Evolutionary conservation across 2,888 invertebrate genomes (phyloP).

Genomic region (Girardia tigrina): DNA sequence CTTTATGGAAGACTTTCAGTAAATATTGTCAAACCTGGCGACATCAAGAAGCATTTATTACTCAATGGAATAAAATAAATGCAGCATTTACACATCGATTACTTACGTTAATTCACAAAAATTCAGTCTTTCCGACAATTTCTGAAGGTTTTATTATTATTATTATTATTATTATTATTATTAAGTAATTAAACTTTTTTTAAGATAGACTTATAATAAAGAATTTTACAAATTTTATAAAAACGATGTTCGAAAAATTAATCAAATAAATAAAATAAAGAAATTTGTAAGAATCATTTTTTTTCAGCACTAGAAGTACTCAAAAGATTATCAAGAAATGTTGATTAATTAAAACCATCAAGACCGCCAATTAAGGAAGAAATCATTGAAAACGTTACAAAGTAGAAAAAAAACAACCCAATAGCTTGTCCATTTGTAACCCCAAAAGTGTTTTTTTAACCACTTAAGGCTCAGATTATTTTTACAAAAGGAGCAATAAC

Average conservation of each 20-base stretch:
- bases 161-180: slow-evolving; percentile 27
- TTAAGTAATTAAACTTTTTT: slow-evolving; percentile 43
- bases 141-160: slow-evolving; percentile 37
- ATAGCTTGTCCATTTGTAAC: too few relatives aligned
- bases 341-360: too few relatives aligned
- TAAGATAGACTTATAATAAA: slow-evolving; percentile 38
- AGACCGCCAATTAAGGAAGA: too few relatives aligned
- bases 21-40: slow-evolving; percentile 84
- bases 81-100: slow-evolving; percentile 71
- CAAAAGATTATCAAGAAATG: too few relatives aligned
- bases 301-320: too few relatives aligned
- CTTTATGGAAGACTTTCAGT: slow-evolving; percentile 80
- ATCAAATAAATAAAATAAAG: neutral
- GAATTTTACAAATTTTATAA: neutral
- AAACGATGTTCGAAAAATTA: neutral
- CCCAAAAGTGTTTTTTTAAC: too few relatives aligned
- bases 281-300: too few relatives aligned
- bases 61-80: slow-evolving; percentile 86
- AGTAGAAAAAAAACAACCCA: too few relatives aligned
- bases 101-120: slow-evolving; percentile 67
- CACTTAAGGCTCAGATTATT: too few relatives aligned
- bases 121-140: slow-evolving; percentile 51
- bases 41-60: slow-evolving; percentile 75
- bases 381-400: too few relatives aligned
- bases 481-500: too few relatives aligned